Evolutionary conservation across 1,140 invertebrate genomes (phyloP), one percentile per base, ranked within the genome.

Genomic region (Euglossa dilemma): DNA sequence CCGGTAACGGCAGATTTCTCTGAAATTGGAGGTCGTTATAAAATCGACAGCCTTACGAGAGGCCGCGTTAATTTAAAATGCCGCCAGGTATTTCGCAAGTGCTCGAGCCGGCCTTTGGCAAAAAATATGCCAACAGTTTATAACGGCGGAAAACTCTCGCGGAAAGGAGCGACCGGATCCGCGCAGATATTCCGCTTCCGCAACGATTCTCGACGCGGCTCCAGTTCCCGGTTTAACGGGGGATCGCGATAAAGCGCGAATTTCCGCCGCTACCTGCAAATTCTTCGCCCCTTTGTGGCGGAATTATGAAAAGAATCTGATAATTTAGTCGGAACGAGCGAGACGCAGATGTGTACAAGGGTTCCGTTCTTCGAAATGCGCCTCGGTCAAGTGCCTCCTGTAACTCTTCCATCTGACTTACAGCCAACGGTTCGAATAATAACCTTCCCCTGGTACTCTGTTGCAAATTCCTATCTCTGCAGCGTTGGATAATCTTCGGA

Each of bases 61-160:
- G 67, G 36, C 56, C n/a, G 56, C 67, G 77, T 72, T 72, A 80
- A 80, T 80, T 80, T 80, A 59, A 80, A 80, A 72, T 72, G 67
- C 56, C 77, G 47, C 54, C 56, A 16, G 16, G 66, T 59, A 79
- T 71, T 43, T 70, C 66, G 25, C 56, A 36, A 70, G 66, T 59
- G 77, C 45, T 72, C 43, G 18, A 61, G 14, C 20, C 20, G 8
- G 56, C 25, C 56, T 80, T 80, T 80, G 77, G 56, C 23, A 80
- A 80, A 80, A 80, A 80, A 80, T 80, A 18, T 23, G 45, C 77
- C 67, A 50, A 80, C 77, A 80, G 77, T 80, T 72, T 43, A 71
- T 80, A 80, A 80, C 54, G 9, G 45, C 45, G 67, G 56, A 43
- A 79, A 70, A 79, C 25, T 61, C 52, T 28, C 25, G 67, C 16